phyloP scores from a whole-genome alignment of 2,113 vertebrate species.

The Tor tambroides region DNA sequence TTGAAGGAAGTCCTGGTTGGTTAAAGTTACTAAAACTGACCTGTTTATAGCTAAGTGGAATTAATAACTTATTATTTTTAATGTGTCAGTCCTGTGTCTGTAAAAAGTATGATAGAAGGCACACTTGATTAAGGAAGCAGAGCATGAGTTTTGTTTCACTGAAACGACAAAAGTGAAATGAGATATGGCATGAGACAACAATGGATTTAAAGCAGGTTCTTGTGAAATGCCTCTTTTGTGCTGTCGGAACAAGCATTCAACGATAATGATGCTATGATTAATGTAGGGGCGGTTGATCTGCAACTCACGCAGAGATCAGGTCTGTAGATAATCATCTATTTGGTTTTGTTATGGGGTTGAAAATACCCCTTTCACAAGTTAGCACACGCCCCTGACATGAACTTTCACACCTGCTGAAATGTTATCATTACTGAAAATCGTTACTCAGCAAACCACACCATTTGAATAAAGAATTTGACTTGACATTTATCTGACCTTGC shows the following conservation, averaged over 20 bases:
- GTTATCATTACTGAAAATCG: not conserved
- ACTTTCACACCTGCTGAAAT: not conserved
- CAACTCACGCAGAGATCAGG: not conserved
- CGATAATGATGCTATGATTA: not conserved
- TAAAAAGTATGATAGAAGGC: not conserved
- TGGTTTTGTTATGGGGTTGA: not conserved
- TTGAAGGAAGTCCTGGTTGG: not conserved
- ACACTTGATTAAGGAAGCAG: not conserved
- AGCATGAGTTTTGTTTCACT: not conserved
- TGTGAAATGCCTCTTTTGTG: not conserved
- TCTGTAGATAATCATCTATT: slow-evolving; percentile 9
- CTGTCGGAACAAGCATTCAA: not conserved
- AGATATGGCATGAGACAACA: not conserved
- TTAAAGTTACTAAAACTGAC: not conserved
- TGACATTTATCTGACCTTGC: not conserved
- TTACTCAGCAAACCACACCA: not conserved
- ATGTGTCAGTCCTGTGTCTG: not conserved
- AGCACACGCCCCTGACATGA: not conserved
- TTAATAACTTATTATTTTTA: not conserved
- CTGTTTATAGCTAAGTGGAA: not conserved
- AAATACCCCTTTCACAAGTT: not conserved
- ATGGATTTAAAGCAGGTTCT: not conserved
- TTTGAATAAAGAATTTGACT: not conserved
- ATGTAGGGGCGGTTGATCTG: not conserved
- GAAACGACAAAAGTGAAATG: not conserved